A percentile compares a stretch with the other conserved stretches of the same genome.
Evolutionary conservation across 37 sponge, comb jelly and placozoan genomes (phyloP).

Genomic region (Hormiphora californensis): DNA sequence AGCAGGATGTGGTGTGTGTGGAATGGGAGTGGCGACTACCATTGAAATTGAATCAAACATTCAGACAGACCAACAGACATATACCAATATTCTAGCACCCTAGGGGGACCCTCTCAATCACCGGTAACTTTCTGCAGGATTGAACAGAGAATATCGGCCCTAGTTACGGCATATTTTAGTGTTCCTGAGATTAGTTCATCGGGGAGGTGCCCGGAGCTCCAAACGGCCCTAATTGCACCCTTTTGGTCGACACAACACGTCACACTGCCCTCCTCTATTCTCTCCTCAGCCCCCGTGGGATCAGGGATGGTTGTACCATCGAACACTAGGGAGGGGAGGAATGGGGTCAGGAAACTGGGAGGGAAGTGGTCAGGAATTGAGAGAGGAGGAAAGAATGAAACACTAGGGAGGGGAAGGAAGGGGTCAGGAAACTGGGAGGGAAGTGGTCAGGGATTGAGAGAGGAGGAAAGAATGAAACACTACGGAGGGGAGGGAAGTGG

Average conservation of each 20-base stretch:
- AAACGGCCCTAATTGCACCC: not conserved
- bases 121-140: conserved; percentile 1
- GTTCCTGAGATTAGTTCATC: conserved; percentile 17
- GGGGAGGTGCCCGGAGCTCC: not conserved
- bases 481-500: not conserved
- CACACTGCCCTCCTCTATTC: not conserved
- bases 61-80: too few relatives aligned
- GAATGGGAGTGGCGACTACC: too few relatives aligned
- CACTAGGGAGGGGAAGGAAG: not conserved
- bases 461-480: not conserved
- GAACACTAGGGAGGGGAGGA: not conserved
- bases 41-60: too few relatives aligned
- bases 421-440: not conserved
- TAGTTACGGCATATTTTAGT: not conserved
- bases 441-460: not conserved
- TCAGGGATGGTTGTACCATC: conserved; percentile 5
- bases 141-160: not conserved
- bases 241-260: conserved; percentile 36
- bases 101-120: too few relatives aligned
- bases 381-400: not conserved
- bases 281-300: conserved; percentile 4
- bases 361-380: not conserved
- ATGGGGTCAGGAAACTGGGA: not conserved
- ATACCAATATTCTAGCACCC: too few relatives aligned
- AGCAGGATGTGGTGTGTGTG: too few relatives aligned